Evolutionary conservation across 1,140 invertebrate genomes (phyloP).

Genomic region (Samia ricini): DNA sequence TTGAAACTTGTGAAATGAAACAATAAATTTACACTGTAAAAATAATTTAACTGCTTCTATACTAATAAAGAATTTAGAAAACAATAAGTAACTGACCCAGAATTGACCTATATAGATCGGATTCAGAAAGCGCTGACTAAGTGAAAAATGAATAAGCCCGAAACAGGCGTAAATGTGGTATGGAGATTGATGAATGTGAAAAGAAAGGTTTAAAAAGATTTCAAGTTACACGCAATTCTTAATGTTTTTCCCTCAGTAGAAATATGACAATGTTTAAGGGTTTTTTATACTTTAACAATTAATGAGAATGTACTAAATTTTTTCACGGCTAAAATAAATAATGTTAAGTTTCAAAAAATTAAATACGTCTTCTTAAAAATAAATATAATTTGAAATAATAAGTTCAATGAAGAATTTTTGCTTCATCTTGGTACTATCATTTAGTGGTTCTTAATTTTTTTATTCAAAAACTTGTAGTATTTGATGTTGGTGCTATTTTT

Average conservation of each 20-base stretch:
- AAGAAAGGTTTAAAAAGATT: not conserved
- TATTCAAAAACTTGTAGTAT: no score
- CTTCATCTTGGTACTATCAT: no score
- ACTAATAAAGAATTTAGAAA: not conserved
- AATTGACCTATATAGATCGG: not conserved
- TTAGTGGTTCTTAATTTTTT: no score
- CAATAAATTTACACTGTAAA: not conserved
- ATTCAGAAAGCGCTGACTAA: not conserved
- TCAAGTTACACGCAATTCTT: not conserved
- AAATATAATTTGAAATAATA: no score
- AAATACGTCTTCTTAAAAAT: no score
- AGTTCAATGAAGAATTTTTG: no score
- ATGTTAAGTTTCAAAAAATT: no score
- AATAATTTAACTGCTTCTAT: not conserved
- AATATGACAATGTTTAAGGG: not conserved
- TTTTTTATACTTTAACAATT: no score
- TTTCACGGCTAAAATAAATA: no score
- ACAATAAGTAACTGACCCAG: not conserved
- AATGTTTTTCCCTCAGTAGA: not conserved
- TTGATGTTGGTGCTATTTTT: no score
- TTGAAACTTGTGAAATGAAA: no score
- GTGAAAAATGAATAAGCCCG: not conserved
- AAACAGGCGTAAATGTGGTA: not conserved
- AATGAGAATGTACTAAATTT: no score
- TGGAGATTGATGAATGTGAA: not conserved